These are phyloP conservation scores for Hyla sarda DNA, from an alignment of 2,113 vertebrate species.

Conservation along the genomic window DNA sequence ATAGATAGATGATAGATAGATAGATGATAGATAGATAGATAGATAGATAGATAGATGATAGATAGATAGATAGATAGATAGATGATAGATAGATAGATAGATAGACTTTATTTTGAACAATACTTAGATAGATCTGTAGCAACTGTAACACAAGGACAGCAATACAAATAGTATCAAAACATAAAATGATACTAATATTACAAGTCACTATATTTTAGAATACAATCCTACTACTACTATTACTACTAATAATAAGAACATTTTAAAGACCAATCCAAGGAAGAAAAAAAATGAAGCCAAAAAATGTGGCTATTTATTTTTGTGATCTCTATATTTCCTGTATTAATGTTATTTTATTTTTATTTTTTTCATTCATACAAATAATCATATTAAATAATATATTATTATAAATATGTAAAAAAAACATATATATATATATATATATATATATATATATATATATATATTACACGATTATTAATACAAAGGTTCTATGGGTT, in stretches of 20 bases:
- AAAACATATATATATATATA: too few relatives aligned
- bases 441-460: too few relatives aligned
- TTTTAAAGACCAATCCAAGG: too few relatives aligned
- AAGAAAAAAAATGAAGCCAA: too few relatives aligned
- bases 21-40: background rate
- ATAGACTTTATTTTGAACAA: background rate
- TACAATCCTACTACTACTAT: background rate
- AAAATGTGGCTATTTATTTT: too few relatives aligned
- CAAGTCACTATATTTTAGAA: background rate
- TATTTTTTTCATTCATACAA: too few relatives aligned
- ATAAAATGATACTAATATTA: background rate
- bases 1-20: background rate
- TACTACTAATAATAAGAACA: background rate
- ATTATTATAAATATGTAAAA: too few relatives aligned
- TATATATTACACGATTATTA: too few relatives aligned
- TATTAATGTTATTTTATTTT: too few relatives aligned
- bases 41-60: background rate
- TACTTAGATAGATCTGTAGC: background rate
- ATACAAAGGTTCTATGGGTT: too few relatives aligned
- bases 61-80: constrained; percentile 6
- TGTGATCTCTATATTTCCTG: background rate
- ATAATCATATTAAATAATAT: too few relatives aligned
- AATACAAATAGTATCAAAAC: too few relatives aligned
- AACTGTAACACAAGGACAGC: background rate
- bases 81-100: background rate